Base-by-base conservation (phyloP, 2,797 vertebrate species). In the Danio kyathit region DNA sequence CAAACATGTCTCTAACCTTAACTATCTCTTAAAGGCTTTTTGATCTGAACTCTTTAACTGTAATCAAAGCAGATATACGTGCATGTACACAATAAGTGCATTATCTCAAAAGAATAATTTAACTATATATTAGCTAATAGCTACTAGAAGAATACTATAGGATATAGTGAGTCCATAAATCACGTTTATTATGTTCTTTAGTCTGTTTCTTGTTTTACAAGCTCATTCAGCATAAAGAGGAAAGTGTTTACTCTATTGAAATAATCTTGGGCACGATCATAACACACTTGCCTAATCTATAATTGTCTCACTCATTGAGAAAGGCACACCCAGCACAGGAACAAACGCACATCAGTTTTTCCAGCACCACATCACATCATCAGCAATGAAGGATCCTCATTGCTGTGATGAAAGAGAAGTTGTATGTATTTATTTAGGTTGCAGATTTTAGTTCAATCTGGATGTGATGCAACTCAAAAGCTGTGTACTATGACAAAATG, bases 291-390 rank as follows among this genome's bases (percentile, higher is more conserved):
- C 44, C 19, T 14, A 78, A 66, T 13, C 70, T 77, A 79, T 78
- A 74, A 74, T 83, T 77, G 8, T 59, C 69, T 44, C 41, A 21
- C 51, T 61, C 49, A 54, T 48, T 57, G 57, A 65, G 64, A 80
- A 49, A 78, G 59, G 72, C 71, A 67, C 65, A 83, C 77, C 59
- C 57, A 64, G 19, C 69, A 38, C 19, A 76, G 56, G 73, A 57
- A 69, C 16, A 73, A 67, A 76, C 57, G 63, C n/a, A 75, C 63
- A 76, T 43, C 6, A 19, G 4, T 69, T 16, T 57, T 76, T 65
- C 40, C n/a, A 29, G 17, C 12, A 14, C 11, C 17, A 1, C 19
- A 14, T 67, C 29, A 29, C 29, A 29, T 29, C 29, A 29, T 49
- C 44, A 49, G 12, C 6, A 67, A 5, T 8, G 1, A 16, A 13